These are phyloP conservation scores for Erebia epiphron DNA, from an alignment of 2,888 invertebrate species.

Conservation along the genomic window DNA sequence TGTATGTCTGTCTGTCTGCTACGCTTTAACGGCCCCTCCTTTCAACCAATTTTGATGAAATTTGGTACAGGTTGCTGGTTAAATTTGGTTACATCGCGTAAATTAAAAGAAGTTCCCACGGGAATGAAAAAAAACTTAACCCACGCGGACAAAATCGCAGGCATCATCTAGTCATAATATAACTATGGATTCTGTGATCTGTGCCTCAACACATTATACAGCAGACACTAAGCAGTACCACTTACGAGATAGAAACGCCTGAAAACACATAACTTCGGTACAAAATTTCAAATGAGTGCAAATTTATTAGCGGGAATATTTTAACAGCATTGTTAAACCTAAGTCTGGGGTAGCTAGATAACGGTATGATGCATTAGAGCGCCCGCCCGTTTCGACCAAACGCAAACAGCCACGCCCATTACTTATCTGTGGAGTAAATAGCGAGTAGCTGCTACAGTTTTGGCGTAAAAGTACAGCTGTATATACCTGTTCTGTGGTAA, in stretches of 20 bases:
- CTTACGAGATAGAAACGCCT: constrained; percentile 4
- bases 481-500: no score
- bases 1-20: no score
- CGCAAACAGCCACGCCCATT: constrained; percentile 52
- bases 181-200: no score
- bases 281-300: constrained; percentile 22
- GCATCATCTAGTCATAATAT: no score
- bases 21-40: no score
- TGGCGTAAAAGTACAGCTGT: neutral
- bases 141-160: no score
- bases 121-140: no score
- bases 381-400: constrained; percentile 49
- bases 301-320: constrained; percentile 29
- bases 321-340: constrained; percentile 33
- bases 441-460: neutral
- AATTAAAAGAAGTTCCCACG: no score
- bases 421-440: constrained; percentile 22
- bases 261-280: constrained; percentile 14
- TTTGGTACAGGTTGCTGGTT: no score
- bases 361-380: constrained; percentile 68
- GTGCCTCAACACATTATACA: neutral
- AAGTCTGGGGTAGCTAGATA: constrained; percentile 52
- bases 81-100: no score
- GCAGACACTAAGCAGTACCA: neutral
- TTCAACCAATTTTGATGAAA: no score